Percentiles rank a stretch among this genome's conserved stretches.
Conservation (phyloP, 1,140 invertebrate genomes). For the Atta texana region DNA sequence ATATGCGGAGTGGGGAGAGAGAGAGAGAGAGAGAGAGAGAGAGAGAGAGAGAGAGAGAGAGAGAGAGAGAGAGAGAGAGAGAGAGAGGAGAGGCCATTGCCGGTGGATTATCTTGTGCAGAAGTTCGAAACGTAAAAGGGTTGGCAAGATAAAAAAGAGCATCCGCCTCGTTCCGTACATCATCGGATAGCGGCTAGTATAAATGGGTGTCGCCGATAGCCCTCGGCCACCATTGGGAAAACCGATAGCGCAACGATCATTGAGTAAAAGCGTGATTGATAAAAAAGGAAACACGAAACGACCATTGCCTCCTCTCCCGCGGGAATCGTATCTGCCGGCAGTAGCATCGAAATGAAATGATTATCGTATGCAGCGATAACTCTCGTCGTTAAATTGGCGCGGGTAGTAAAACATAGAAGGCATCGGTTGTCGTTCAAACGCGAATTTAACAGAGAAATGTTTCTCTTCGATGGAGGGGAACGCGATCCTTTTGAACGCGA, state of each 20-base stretch:
- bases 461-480: background rate
- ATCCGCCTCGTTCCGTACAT: conserved; percentile 36
- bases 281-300: conserved; percentile 66
- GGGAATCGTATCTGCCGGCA: conserved; percentile 58
- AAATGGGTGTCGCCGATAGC: conserved; percentile 54
- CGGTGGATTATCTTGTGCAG: conserved; percentile 38
- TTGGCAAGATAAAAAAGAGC: conserved; percentile 62
- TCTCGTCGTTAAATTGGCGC: conserved; percentile 39
- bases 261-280: conserved; percentile 79
- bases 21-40: background rate
- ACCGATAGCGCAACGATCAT: conserved; percentile 77
- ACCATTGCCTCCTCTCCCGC: conserved; percentile 40
- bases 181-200: conserved; percentile 45
- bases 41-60: no score
- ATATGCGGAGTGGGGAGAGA: background rate
- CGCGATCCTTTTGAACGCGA: background rate
- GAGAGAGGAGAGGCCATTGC: background rate
- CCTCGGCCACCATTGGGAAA: conserved; percentile 43
- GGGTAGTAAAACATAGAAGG: conserved; percentile 35
- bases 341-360: conserved; percentile 36
- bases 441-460: conserved; percentile 11
- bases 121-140: conserved; percentile 44
- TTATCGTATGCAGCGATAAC: conserved; percentile 45
- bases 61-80: background rate
- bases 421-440: conserved; percentile 30